Conservation (phyloP, 2,888 invertebrate genomes). For the Tipula unca region DNA sequence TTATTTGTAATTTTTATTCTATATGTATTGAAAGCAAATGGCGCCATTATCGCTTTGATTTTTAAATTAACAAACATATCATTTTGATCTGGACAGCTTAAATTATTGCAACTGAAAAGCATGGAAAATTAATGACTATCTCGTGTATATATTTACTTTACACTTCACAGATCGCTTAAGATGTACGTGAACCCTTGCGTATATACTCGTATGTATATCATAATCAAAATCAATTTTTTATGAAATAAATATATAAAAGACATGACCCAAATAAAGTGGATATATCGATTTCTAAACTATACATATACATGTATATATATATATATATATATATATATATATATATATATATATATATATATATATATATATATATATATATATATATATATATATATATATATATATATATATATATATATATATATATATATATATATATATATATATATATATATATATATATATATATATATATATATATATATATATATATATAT, state of each 20-base stretch:
- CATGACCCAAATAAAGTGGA: background rate
- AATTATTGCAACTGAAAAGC: too few relatives aligned
- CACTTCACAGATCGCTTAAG: background rate
- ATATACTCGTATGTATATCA: background rate
- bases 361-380: too few relatives aligned
- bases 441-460: conserved; percentile 14
- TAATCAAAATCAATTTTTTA: background rate
- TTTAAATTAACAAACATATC: too few relatives aligned
- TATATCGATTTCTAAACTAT: background rate
- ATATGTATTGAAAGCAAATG: too few relatives aligned
- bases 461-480: conserved; percentile 3
- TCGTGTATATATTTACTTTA: too few relatives aligned
- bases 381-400: background rate
- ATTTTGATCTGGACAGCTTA: too few relatives aligned
- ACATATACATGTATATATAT: background rate
- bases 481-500: conserved; percentile 14
- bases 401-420: conserved; percentile 14
- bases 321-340: too few relatives aligned
- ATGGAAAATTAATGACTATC: too few relatives aligned
- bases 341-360: too few relatives aligned
- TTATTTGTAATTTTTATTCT: too few relatives aligned
- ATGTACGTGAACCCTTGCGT: background rate
- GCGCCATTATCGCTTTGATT: too few relatives aligned
- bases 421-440: conserved; percentile 14
- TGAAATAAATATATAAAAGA: too few relatives aligned